phyloP scores from a whole-genome alignment of 2,888 invertebrate genomes.

The Ptilodon capucinus region DNA sequence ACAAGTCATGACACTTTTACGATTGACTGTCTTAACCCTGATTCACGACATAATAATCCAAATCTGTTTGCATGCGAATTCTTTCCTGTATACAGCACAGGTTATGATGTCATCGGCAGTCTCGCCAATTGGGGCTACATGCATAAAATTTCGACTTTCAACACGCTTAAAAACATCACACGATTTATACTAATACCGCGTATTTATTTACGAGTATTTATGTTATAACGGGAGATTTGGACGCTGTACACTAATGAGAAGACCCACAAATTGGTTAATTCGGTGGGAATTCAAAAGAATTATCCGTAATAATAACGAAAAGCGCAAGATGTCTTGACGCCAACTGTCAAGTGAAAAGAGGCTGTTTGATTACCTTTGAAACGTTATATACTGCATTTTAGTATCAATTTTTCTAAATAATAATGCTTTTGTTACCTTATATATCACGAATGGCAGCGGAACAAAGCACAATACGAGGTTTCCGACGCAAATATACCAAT shows the following conservation, averaged over 20 bases:
- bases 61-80: slow-evolving; percentile 23
- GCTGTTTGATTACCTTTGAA: slow-evolving; percentile 23
- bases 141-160: slow-evolving; percentile 28
- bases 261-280: background rate
- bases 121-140: slow-evolving; percentile 40
- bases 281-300: slow-evolving; percentile 10
- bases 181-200: background rate
- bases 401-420: slow-evolving; percentile 10
- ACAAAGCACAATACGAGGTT: slow-evolving; percentile 53
- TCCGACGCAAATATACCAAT: slow-evolving; percentile 55
- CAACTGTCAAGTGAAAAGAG: slow-evolving; percentile 30
- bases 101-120: slow-evolving; percentile 51
- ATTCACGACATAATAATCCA: slow-evolving; percentile 9
- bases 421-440: slow-evolving; percentile 21
- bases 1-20: background rate
- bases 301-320: slow-evolving; percentile 19
- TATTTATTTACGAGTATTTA: background rate
- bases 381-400: slow-evolving; percentile 8
- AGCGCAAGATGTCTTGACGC: slow-evolving; percentile 34
- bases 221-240: background rate
- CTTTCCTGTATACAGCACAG: slow-evolving; percentile 22
- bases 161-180: slow-evolving; percentile 3
- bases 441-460: slow-evolving; percentile 35
- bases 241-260: background rate
- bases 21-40: slow-evolving; percentile 1